Evolutionary conservation across 2,888 invertebrate genomes (phyloP), one percentile per base, ranked within the genome.

Genomic region (Timandra comae): DNA sequence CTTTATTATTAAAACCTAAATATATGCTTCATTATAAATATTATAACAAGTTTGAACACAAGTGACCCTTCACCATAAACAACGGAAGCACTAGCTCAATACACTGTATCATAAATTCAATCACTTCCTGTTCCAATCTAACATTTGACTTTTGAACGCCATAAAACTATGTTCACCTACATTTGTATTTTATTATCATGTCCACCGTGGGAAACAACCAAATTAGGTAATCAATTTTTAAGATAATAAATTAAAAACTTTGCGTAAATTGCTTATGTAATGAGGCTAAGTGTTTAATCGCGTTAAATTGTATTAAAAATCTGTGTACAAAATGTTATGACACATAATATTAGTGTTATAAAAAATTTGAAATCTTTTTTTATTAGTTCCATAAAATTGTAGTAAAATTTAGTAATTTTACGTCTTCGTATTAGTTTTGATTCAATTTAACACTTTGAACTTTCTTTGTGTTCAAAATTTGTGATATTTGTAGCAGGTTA

Each of bases 1-100:
- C n/a, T n/a, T n/a, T n/a, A n/a, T n/a, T n/a, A n/a, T n/a, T n/a
- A n/a, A 22, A 22, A 22, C 22, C 22, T 4, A 8, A n/a, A n/a
- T n/a, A n/a, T 34, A 8, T 35, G 30, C 8, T 30, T 30, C 36
- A 36, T 37, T 19, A 31, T 27, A 22, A 35, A 37, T 43, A 41
- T 41, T 44, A 44, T 40, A 53, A 38, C n/a, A n/a, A n/a, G n/a
- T n/a, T n/a, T n/a, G n/a, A n/a, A n/a, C n/a, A 45, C 37, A 35
- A 33, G 30, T 54, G 46, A 49, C 50, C 49, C 55, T 55, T n/a
- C n/a, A 40, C 49, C 52, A 57, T 63, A 53, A 60, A 46, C 51
- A 52, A 62, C 76, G 79, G 79, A 79, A 71, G 60, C 47, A 52
- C 55, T 63, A 69, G 56, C 57, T 74, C 71, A 69, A n/a, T 63